Conservation (phyloP, 1,140 invertebrate species). For the Lepidurus apus region DNA sequence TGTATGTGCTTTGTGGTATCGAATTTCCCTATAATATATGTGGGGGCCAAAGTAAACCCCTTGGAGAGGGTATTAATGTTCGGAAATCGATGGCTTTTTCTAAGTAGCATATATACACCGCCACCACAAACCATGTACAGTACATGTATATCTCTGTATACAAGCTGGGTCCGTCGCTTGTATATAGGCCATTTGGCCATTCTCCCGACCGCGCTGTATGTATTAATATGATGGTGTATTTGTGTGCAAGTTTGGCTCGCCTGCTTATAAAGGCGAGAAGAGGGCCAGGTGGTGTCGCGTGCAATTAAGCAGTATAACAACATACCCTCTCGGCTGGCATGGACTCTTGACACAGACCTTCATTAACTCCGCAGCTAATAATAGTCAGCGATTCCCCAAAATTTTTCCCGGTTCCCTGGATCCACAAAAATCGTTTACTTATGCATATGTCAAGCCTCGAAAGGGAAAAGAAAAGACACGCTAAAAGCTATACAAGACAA, state of each 20-base stretch:
- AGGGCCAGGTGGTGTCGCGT: slow-evolving; percentile 7
- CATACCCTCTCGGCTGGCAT: neutral
- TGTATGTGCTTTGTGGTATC: neutral
- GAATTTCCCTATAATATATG: neutral
- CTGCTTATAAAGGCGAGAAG: neutral
- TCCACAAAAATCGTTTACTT: too few species aligned
- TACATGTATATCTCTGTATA: neutral
- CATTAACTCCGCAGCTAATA: neutral
- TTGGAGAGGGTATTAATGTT: slow-evolving; percentile 3
- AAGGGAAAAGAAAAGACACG: too few species aligned
- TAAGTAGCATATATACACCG: neutral
- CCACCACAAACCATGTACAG: neutral
- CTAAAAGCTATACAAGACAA: too few species aligned
- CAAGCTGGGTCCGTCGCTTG: neutral
- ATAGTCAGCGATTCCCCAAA: neutral
- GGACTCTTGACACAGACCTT: neutral
- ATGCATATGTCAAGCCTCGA: too few species aligned
- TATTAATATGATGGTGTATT: neutral
- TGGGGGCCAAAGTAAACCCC: neutral
- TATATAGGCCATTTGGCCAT: neutral
- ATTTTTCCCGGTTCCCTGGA: too few species aligned
- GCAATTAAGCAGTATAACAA: slow-evolving; percentile 16
- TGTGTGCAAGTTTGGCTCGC: neutral
- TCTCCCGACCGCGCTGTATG: neutral
- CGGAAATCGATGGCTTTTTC: slow-evolving; percentile 1